Percentiles rank a stretch among this genome's conserved stretches.
These are phyloP conservation scores for Rissa tridactyla DNA, from an alignment of 2,113 vertebrate genomes.

Conservation along the genomic window DNA sequence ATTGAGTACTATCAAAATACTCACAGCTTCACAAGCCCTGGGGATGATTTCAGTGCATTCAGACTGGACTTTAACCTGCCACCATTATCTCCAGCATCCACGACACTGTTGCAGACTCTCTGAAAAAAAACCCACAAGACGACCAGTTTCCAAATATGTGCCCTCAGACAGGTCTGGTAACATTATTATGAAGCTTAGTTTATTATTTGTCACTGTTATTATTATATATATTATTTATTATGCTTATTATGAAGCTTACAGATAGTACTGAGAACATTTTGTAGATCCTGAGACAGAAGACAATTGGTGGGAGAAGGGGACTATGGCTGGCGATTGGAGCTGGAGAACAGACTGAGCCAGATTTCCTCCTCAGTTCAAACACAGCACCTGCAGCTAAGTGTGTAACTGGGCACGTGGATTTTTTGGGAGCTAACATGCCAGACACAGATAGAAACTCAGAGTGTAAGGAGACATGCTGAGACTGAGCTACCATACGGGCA, in stretches of 20 bases:
- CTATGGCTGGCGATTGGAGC: not conserved
- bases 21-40: not conserved
- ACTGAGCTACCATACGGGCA: not conserved
- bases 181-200: not conserved
- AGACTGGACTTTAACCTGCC: not conserved
- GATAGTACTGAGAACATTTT: not conserved
- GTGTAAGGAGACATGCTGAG: not conserved
- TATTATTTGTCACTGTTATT: not conserved
- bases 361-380: not conserved
- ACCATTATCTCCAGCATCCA: not conserved
- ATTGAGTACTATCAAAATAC: not conserved
- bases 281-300: not conserved
- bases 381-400: not conserved
- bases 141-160: not conserved
- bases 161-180: not conserved
- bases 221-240: not conserved
- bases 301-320: not conserved
- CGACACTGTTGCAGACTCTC: not conserved
- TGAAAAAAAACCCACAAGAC: rapidly evolving
- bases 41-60: not conserved
- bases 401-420: no score
- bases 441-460: not conserved
- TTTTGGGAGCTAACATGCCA: not conserved
- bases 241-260: not conserved
- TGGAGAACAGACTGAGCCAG: not conserved